These are phyloP conservation scores for Brienomyrus longianalis DNA, from an alignment of 2,113 vertebrate species.

Conservation along the genomic window DNA sequence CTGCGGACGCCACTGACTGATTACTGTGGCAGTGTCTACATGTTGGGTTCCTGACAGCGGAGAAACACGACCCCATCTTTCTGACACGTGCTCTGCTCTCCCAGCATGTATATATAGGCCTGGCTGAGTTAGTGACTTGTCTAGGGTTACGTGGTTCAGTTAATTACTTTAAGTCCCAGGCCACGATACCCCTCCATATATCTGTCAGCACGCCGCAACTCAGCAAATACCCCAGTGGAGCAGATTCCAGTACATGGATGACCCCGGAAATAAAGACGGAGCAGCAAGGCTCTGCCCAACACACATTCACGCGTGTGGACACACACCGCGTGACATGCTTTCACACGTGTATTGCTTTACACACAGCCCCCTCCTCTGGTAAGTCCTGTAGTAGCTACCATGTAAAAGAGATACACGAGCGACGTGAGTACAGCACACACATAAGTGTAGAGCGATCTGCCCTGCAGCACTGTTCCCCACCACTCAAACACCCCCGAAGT, in stretches of 20 bases:
- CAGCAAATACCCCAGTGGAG: neutral
- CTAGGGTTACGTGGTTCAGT: constrained; percentile 1
- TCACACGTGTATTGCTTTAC: neutral
- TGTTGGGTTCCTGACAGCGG: neutral
- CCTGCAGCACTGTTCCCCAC: neutral
- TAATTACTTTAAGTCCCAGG: neutral
- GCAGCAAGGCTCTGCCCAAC: neutral
- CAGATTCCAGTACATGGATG: neutral
- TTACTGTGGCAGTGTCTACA: neutral
- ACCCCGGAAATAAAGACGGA: neutral
- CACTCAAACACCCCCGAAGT: neutral
- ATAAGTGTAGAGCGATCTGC: neutral
- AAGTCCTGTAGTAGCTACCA: neutral
- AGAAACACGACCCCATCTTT: neutral
- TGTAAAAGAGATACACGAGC: neutral
- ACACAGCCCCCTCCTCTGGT: neutral
- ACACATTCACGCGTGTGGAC: neutral
- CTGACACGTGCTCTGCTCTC: neutral
- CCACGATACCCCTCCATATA: neutral
- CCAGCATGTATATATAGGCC: constrained; percentile 4
- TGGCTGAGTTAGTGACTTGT: neutral
- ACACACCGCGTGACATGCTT: neutral
- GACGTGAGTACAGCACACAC: neutral
- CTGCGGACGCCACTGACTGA: neutral
- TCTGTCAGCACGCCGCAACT: neutral